phyloP scores from a whole-genome alignment of 1,140 invertebrate species.

The Macrostomum lignano region DNA sequence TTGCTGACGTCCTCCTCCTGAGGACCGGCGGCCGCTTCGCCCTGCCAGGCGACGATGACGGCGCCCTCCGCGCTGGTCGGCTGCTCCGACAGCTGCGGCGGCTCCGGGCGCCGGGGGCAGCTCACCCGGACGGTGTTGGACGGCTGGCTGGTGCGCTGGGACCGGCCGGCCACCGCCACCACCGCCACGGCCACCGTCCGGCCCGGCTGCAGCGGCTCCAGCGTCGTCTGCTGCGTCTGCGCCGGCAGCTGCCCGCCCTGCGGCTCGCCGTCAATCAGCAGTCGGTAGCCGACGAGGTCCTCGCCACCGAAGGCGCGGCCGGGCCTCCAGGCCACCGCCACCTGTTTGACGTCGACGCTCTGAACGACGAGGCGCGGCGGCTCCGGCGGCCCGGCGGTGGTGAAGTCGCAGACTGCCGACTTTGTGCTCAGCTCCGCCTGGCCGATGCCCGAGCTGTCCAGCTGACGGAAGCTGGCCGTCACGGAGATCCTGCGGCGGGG shows the following conservation, averaged over 20 bases:
- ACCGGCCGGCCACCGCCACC: slow-evolving; percentile 20
- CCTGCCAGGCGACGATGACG: slow-evolving; percentile 22
- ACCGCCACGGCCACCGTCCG: too few relatives aligned
- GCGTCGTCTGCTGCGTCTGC: too few relatives aligned
- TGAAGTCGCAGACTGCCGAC: slow-evolving; percentile 22
- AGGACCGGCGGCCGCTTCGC: too few relatives aligned
- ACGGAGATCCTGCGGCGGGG: too few relatives aligned
- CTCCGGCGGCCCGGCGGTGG: slow-evolving; percentile 17
- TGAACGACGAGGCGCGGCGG: slow-evolving; percentile 14
- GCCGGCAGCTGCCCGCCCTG: too few relatives aligned
- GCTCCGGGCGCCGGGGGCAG: slow-evolving; percentile 19
- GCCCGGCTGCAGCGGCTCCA: slow-evolving; percentile 4
- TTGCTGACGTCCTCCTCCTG: too few relatives aligned
- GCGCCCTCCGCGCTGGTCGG: slow-evolving; percentile 19
- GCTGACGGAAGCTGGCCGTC: too few relatives aligned
- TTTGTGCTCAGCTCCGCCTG: slow-evolving; percentile 18
- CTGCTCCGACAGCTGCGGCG: slow-evolving; percentile 16
- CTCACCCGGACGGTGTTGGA: too few relatives aligned
- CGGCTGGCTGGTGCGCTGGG: slow-evolving; percentile 17
- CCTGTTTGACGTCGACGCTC: slow-evolving; percentile 17
- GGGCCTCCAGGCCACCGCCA: slow-evolving; percentile 18
- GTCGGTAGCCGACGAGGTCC: too few relatives aligned
- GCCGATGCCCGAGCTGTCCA: too few relatives aligned
- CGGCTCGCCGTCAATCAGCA: too few relatives aligned
- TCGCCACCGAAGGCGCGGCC: too few relatives aligned